Evolutionary conservation across 2,888 invertebrate genomes (phyloP).

Genomic region (Eristalis tenax): DNA sequence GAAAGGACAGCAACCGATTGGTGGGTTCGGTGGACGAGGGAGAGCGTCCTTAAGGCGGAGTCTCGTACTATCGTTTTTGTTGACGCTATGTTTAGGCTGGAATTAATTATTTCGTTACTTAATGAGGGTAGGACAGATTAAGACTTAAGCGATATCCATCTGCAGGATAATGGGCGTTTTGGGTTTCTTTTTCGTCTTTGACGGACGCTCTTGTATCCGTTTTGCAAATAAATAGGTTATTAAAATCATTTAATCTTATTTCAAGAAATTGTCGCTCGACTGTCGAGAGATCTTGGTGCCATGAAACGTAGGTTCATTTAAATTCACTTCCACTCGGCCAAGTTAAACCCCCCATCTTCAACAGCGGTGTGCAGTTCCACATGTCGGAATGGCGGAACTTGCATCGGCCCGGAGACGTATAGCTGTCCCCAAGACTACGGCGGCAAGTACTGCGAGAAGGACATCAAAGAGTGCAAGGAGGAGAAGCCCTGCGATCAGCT

Average conservation of each 20-base stretch:
- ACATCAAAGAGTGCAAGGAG: slow-evolving; percentile 84
- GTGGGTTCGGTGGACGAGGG: background rate
- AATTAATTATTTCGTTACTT: slow-evolving; percentile 59
- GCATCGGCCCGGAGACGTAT: slow-evolving; percentile 83
- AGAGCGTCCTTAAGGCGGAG: background rate
- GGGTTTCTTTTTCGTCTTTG: background rate
- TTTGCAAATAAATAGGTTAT: background rate
- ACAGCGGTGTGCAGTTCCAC: slow-evolving; percentile 83
- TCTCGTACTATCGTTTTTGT: background rate
- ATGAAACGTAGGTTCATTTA: slow-evolving; percentile 82
- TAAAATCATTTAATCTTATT: background rate
- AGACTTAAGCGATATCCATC: slow-evolving; percentile 41
- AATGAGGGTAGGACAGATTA: slow-evolving; percentile 54
- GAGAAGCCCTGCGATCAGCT: slow-evolving; percentile 86
- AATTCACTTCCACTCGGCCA: slow-evolving; percentile 56
- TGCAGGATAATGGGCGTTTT: slow-evolving; percentile 32
- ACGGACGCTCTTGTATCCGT: background rate
- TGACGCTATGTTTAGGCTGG: slow-evolving; percentile 1
- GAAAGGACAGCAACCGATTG: background rate
- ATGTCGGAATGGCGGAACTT: slow-evolving; percentile 85
- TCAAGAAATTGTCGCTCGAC: background rate
- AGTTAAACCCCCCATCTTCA: background rate
- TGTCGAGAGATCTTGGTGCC: slow-evolving; percentile 14
- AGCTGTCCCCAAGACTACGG: slow-evolving; percentile 83
- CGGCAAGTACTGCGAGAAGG: slow-evolving; percentile 84